Evolutionary conservation across 2,888 invertebrate genomes (phyloP).

Genomic region (Ceratothoa steindachneri): DNA sequence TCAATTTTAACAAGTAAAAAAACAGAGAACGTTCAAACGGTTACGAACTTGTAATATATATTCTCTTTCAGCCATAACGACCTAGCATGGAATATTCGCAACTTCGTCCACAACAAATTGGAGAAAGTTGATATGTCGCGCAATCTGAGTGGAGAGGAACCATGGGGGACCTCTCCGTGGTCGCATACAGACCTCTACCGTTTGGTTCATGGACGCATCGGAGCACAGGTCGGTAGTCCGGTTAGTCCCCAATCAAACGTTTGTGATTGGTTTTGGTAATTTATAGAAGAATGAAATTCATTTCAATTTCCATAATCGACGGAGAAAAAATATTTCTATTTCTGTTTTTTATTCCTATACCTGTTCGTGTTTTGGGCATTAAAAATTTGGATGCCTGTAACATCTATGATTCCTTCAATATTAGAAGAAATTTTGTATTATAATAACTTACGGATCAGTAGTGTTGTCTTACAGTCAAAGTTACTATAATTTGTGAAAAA

Average conservation of each 20-base stretch:
- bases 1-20: too few relatives aligned
- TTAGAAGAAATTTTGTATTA: too few relatives aligned
- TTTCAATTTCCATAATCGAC: too few relatives aligned
- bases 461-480: too few relatives aligned
- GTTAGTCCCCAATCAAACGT: too few relatives aligned
- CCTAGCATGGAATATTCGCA: conserved; percentile 86
- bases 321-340: not conserved
- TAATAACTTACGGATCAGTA: too few relatives aligned
- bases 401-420: too few relatives aligned
- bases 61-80: conserved; percentile 66
- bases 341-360: not conserved
- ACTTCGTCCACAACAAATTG: conserved; percentile 81
- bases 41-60: too few relatives aligned
- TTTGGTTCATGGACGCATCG: conserved; percentile 73
- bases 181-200: conserved; percentile 89
- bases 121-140: conserved; percentile 74
- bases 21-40: too few relatives aligned
- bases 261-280: too few relatives aligned
- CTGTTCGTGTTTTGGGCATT: not conserved
- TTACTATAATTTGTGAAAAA: too few relatives aligned
- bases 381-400: not conserved
- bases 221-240: conserved; percentile 70
- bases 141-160: conserved; percentile 67
- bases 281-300: too few relatives aligned
- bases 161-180: conserved; percentile 82